Base-by-base conservation (phyloP, 2,113 vertebrate genomes). In the Leuciscus idus region DNA sequence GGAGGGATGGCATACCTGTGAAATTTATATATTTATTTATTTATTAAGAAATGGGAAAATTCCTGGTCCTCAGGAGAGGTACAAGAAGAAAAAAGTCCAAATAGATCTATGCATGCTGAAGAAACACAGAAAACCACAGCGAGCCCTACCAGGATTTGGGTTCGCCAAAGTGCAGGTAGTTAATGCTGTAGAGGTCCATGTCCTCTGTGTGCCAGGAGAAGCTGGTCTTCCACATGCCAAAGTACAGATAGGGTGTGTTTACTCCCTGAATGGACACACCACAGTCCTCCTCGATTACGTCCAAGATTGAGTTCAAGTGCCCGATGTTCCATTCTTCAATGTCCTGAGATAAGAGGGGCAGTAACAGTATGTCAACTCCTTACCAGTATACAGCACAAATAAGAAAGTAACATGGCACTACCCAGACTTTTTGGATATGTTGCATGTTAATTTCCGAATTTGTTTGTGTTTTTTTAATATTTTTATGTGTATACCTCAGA, bases 191-290 rank as follows among this genome's bases (percentile, higher is more conserved):
- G 77, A 99, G 96, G 92, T 99, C 98, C 98, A 99, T 99, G 87
- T 99, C 98, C 91, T 99, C 98, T 0, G 97, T 99, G 92, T 99
- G 98, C 98, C 98, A 99, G 0, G 98, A 95, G 89, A 99, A 99
- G 8, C 97, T 98, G 64, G 98, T 99, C 93, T 99, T 99, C 98
- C 98, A 99, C 98, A 99, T 99, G 83, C 98, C 98, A 90, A 99
- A 99, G 93, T 99, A 99, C 0, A 99, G 95, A 90, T 99, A 99
- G 0, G 98, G 98, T 0, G 98, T 99, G 94, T 99, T 99, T 50
- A 99, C 98, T 15, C 97, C 98, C 90, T 99, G 97, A 21, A 99
- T 98, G 79, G 96, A 98, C 84, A 99, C 97, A 21, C 98, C 98
- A 46, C 96, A 97, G 80, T 99, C 97, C 91, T 99, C 97, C 92